A percentile compares a stretch with the other conserved stretches of the same genome.
Conservation (phyloP, 2,888 invertebrate genomes). For the Megamerina dolium region DNA sequence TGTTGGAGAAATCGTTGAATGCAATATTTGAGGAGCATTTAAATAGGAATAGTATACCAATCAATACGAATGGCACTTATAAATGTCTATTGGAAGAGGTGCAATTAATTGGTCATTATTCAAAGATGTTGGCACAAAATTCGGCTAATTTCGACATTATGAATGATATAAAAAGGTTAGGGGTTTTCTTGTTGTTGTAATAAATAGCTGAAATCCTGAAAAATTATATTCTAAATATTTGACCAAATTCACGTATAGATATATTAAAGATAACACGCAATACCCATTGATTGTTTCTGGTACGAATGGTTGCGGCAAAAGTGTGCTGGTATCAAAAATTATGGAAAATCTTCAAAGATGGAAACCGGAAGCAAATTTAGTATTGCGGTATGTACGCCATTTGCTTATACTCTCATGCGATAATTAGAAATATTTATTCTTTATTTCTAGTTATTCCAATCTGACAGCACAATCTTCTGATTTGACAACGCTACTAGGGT, state of each 20-base stretch:
- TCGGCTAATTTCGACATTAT: constrained; percentile 45
- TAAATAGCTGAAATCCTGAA: not conserved
- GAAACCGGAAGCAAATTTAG: constrained; percentile 58
- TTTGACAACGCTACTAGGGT: constrained; percentile 56
- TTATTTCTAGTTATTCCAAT: constrained; percentile 34
- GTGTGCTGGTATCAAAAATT: constrained; percentile 69
- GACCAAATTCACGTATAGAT: constrained; percentile 52
- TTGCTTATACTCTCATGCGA: not conserved
- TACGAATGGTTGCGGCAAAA: constrained; percentile 77
- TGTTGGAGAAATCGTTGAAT: constrained; percentile 64
- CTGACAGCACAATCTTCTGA: constrained; percentile 43
- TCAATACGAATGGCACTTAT: constrained; percentile 67
- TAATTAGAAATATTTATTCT: not conserved
- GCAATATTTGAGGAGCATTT: constrained; percentile 64
- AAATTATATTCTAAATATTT: not conserved
- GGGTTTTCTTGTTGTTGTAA: not conserved
- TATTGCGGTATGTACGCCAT: constrained; percentile 41
- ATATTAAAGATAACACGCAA: constrained; percentile 50
- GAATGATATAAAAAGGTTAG: constrained; percentile 41
- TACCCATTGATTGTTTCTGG: constrained; percentile 69
- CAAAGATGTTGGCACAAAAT: constrained; percentile 62
- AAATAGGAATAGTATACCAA: constrained; percentile 53
- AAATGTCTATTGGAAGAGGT: constrained; percentile 64
- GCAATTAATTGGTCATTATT: constrained; percentile 64
- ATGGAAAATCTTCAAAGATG: constrained; percentile 60